phyloP scores from a whole-genome alignment of 2,113 vertebrate species.

The Phaethornis superciliosus region DNA sequence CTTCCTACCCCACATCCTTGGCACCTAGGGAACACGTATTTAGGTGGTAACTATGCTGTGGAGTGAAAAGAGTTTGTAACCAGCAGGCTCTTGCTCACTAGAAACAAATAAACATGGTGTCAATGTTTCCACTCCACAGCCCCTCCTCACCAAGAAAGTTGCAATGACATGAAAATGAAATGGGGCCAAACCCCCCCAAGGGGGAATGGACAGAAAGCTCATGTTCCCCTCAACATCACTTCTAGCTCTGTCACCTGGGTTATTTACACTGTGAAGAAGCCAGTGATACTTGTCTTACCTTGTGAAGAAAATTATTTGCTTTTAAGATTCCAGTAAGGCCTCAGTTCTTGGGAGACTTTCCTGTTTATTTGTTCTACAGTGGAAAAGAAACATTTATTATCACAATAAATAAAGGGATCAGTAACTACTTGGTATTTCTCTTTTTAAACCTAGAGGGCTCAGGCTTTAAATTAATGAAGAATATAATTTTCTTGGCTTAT shows the following conservation, averaged over 20 bases:
- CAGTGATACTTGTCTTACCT: rapidly evolving
- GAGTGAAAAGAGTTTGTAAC: not conserved
- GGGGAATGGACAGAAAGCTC: not conserved
- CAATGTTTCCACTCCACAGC: not conserved
- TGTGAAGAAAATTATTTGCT: not conserved
- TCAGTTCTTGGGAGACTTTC: rapidly evolving
- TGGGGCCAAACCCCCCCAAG: not conserved
- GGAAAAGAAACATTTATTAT: not conserved
- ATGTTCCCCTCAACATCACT: not conserved
- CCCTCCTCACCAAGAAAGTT: not conserved
- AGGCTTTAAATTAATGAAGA: not conserved
- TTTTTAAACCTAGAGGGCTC: not conserved
- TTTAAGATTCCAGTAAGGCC: not conserved
- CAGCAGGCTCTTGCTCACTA: not conserved
- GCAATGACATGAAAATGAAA: not conserved
- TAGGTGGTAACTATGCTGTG: not conserved
- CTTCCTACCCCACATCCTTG: not conserved
- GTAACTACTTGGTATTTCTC: not conserved
- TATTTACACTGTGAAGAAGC: not conserved
- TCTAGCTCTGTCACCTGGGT: rapidly evolving
- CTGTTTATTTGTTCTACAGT: not conserved
- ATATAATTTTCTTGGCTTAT: not conserved
- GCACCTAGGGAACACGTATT: not conserved
- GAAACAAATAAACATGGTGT: not conserved
- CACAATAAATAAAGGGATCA: not conserved